Evolutionary conservation across 2,888 invertebrate species (phyloP).

Genomic region (Perithous albicinctus): DNA sequence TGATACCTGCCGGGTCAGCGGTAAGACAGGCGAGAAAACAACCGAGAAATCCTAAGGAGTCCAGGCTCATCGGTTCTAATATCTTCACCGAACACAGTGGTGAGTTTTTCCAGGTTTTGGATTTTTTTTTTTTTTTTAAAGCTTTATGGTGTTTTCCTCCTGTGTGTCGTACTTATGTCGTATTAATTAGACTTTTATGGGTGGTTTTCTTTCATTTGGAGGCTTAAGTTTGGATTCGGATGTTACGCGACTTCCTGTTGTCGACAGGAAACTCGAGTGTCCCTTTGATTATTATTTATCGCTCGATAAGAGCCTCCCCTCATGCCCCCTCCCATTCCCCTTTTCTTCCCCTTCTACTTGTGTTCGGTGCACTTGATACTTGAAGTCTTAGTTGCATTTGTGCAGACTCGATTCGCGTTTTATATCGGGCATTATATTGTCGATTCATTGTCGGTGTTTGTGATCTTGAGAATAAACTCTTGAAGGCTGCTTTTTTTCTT

Average conservation of each 20-base stretch:
- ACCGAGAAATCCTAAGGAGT: slow-evolving; percentile 92
- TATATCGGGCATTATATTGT: neutral
- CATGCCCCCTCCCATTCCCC: neutral
- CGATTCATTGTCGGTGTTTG: neutral
- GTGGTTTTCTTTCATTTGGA: too few relatives aligned
- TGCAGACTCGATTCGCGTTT: neutral
- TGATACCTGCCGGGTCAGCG: slow-evolving; percentile 89
- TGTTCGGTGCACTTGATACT: too few relatives aligned
- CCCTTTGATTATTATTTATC: slow-evolving; percentile 61
- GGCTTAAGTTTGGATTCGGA: too few relatives aligned
- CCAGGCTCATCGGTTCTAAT: slow-evolving; percentile 93
- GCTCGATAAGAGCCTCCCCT: slow-evolving; percentile 34
- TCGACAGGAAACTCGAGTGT: slow-evolving; percentile 47
- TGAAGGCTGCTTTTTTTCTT: neutral
- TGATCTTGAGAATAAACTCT: neutral
- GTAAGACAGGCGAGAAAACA: slow-evolving; percentile 91
- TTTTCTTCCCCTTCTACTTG: neutral
- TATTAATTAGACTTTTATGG: too few relatives aligned
- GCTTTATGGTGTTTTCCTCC: neutral
- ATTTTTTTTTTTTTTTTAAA: slow-evolving; percentile 18
- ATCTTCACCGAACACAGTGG: slow-evolving; percentile 98
- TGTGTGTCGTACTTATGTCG: too few relatives aligned
- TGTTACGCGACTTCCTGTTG: slow-evolving; percentile 44
- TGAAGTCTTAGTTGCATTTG: neutral
- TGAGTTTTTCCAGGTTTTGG: slow-evolving; percentile 85